Evolutionary conservation across 92 coral and sea anemone species (phyloP).

Genomic region (Epizoanthus illoricatus): DNA sequence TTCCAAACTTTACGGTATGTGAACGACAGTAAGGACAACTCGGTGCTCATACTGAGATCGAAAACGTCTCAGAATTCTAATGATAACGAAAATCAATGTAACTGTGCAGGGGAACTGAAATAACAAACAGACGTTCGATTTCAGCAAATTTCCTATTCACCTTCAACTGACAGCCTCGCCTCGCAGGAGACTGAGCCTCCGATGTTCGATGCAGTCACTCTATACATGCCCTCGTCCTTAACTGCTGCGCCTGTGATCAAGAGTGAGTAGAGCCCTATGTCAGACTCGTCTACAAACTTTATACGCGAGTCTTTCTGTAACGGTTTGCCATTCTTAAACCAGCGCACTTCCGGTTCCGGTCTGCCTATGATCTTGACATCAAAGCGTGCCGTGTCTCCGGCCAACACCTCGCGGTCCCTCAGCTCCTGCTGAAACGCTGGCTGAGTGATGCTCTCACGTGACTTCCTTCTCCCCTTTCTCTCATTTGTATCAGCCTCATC

Average conservation of each 20-base stretch:
- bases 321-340: constrained; percentile 85
- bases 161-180: constrained; percentile 74
- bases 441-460: constrained; percentile 71
- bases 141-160: constrained; percentile 33
- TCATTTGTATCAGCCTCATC: constrained; percentile 63
- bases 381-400: constrained; percentile 85
- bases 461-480: constrained; percentile 67
- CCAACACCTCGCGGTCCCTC: constrained; percentile 78
- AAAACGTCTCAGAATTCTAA: no score
- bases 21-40: no score
- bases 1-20: no score
- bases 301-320: constrained; percentile 75
- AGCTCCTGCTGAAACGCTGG: constrained; percentile 93
- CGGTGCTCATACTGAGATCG: no score
- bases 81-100: no score
- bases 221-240: constrained; percentile 83
- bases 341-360: constrained; percentile 92
- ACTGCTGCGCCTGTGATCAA: constrained; percentile 74
- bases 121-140: no score
- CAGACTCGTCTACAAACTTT: constrained; percentile 83
- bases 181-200: constrained; percentile 87
- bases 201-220: constrained; percentile 84
- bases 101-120: no score
- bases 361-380: constrained; percentile 77
- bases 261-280: constrained; percentile 77